Base-by-base conservation (phyloP, 1,140 invertebrate species). In the Bombus breviceps region DNA sequence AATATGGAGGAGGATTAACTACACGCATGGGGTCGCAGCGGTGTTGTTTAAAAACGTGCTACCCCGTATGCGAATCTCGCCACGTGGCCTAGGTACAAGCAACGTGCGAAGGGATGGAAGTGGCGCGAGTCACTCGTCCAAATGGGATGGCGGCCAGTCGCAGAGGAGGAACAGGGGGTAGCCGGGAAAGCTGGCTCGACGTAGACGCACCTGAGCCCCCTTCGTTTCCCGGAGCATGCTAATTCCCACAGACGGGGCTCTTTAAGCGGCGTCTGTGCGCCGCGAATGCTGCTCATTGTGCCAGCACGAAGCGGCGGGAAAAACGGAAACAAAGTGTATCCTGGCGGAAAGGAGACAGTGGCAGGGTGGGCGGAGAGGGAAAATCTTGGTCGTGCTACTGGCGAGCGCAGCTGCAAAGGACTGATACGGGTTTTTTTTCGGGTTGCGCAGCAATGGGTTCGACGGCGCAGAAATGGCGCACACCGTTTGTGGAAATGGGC, bases 171-270 rank as follows among this genome's bases (percentile, higher is more conserved):
- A 22, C 43, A 6, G 72, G 25, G 47, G 81, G 22, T 53, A 62
- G 59, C 9, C 71, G 12, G 32, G 68, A n/a, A 84, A 87, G 83
- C 75, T 39, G 83, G 87, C 68, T 80, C 82, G 83, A 81, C 83
- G 86, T 86, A 89, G 86, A 86, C 83, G 86, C 91, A 91, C 91
- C 91, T 91, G 91, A 91, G 91, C 76, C 88, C 53, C 81, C 79
- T 81, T 75, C 86, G 83, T 87, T 86, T 89, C 74, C 88, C 74
- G 85, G 77, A 89, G 79, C 91, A 90, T 68, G 88, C 90, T 92
- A 92, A 92, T 92, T 92, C 88, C 87, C 91, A 88, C 88, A 91
- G 85, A 91, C 82, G 86, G 64, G 86, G 68, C 62, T 89, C 86
- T 92, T 92, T 91, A 91, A 92, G 88, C 90, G 66, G 37, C 85